Conservation (phyloP, 2,113 vertebrate genomes). For the Engraulis encrasicolus region DNA sequence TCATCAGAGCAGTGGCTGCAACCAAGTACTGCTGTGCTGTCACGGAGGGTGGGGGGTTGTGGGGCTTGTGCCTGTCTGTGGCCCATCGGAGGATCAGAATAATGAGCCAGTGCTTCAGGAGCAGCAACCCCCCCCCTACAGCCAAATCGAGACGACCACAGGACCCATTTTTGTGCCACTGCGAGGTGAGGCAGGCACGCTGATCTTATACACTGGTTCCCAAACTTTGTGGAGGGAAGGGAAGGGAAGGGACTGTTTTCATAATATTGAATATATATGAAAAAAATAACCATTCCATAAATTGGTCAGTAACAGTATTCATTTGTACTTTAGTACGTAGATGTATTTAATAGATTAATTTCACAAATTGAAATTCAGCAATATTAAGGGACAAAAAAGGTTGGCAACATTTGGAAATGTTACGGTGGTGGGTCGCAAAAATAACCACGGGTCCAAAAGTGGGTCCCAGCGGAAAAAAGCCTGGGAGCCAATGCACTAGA, state of each 20-base stretch:
- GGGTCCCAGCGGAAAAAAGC: background rate
- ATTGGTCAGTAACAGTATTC: too few relatives aligned
- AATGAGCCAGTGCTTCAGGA: constrained; percentile 64
- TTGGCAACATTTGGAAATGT: too few relatives aligned
- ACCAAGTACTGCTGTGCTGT: constrained; percentile 38
- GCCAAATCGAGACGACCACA: constrained; percentile 51
- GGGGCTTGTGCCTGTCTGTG: constrained; percentile 57
- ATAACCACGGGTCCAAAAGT: too few relatives aligned
- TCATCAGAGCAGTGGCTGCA: background rate
- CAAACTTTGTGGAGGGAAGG: constrained; percentile 39
- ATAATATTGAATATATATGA: too few relatives aligned
- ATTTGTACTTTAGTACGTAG: too few relatives aligned
- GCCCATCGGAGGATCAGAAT: constrained; percentile 62
- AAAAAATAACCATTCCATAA: too few relatives aligned
- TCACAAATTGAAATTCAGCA: too few relatives aligned
- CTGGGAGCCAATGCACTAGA: background rate
- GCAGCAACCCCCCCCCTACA: constrained; percentile 60
- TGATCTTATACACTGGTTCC: too few relatives aligned
- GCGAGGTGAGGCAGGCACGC: constrained; percentile 31
- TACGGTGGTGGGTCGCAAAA: background rate
- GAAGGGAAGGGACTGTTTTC: background rate
- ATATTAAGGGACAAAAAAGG: too few relatives aligned
- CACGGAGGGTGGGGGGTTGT: too few relatives aligned
- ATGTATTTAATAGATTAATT: too few relatives aligned
- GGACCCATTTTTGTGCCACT: constrained; percentile 22